Conservation (phyloP, 1,140 invertebrate species). For the Physella acuta region DNA sequence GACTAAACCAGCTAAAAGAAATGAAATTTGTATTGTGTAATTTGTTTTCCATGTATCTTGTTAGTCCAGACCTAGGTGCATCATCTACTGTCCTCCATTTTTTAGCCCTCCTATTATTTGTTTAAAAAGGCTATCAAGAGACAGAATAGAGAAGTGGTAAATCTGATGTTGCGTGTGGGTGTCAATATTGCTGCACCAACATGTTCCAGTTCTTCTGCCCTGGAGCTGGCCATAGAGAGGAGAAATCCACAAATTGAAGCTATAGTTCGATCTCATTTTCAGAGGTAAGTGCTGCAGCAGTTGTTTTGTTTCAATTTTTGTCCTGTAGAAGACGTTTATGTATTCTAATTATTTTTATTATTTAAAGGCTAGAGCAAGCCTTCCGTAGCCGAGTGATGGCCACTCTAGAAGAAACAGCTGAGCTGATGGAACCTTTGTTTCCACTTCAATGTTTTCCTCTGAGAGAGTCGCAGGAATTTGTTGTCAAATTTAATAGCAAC, state of each 20-base stretch:
- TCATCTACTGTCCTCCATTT: background rate
- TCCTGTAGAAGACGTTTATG: background rate
- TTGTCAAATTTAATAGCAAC: conserved; percentile 22
- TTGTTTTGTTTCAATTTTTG: background rate
- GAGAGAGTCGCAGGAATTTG: conserved; percentile 20
- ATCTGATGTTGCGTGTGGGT: conserved; percentile 20
- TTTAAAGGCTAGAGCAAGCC: conserved; percentile 11
- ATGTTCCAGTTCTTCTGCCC: conserved; percentile 18
- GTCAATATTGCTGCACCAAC: conserved; percentile 22
- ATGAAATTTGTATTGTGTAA: too few relatives aligned
- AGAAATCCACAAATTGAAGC: conserved; percentile 22
- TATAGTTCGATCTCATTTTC: conserved; percentile 2
- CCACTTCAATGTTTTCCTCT: conserved; percentile 23
- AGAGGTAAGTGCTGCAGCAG: conserved; percentile 8
- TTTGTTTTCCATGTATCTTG: too few relatives aligned
- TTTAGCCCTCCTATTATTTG: background rate
- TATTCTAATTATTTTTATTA: background rate
- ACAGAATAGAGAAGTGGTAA: conserved; percentile 22
- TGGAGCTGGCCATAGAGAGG: conserved; percentile 21
- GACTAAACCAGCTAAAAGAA: too few relatives aligned
- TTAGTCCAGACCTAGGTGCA: too few relatives aligned
- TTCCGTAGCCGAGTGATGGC: conserved; percentile 17
- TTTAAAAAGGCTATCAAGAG: conserved; percentile 21
- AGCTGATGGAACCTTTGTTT: conserved; percentile 18
- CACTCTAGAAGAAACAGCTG: conserved; percentile 19